Evolutionary conservation across 2,888 invertebrate genomes (phyloP).

Genomic region (Rutpela maculata): DNA sequence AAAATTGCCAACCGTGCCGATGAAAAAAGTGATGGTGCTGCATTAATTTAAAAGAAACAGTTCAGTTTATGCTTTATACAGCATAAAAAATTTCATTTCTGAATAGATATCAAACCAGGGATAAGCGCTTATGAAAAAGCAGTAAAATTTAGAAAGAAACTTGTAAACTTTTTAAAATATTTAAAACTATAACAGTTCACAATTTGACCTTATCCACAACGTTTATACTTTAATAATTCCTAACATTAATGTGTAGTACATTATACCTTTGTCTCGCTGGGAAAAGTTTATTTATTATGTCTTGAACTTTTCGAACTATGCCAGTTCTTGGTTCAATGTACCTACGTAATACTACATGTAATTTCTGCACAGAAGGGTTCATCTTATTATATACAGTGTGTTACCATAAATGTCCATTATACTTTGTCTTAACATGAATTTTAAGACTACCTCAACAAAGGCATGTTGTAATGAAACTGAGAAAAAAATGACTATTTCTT

Average conservation of each 20-base stretch:
- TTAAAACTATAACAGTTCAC: neutral
- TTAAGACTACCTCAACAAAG: neutral
- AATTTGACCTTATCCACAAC: neutral
- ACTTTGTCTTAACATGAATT: neutral
- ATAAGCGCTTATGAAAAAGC: neutral
- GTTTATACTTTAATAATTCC: neutral
- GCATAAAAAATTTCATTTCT: too few relatives aligned
- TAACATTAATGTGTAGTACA: neutral
- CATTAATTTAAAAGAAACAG: too few relatives aligned
- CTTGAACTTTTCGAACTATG: neutral
- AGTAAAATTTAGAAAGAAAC: neutral
- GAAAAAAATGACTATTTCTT: too few relatives aligned
- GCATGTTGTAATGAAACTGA: too few relatives aligned
- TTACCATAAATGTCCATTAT: neutral
- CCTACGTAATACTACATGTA: neutral
- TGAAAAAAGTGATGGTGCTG: too few relatives aligned
- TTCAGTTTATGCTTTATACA: too few relatives aligned
- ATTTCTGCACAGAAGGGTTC: conserved; percentile 39
- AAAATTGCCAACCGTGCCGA: too few relatives aligned
- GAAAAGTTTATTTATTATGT: neutral
- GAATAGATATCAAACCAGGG: too few relatives aligned
- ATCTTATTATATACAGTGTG: conserved; percentile 8
- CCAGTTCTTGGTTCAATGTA: neutral
- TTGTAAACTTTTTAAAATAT: too few relatives aligned
- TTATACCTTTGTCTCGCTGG: neutral